Conservation (phyloP, 2,888 invertebrate genomes). For the Atherix ibis region DNA sequence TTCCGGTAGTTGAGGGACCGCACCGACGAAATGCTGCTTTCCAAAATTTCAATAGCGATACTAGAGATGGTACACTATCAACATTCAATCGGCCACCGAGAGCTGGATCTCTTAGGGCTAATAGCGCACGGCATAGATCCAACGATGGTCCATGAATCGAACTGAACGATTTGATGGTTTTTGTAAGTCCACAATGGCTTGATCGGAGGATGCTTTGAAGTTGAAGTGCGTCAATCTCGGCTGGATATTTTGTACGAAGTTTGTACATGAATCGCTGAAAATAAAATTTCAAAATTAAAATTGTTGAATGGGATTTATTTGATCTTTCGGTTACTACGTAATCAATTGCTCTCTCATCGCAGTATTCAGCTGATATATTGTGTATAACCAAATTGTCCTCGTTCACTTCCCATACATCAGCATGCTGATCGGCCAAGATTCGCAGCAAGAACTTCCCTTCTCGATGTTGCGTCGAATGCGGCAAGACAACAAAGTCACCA, state of each 20-base stretch:
- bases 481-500: conserved; percentile 58
- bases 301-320: not conserved
- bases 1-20: conserved; percentile 11
- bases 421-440: conserved; percentile 54
- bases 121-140: conserved; percentile 49
- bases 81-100: conserved; percentile 45
- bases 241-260: conserved; percentile 35
- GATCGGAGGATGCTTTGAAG: conserved; percentile 42
- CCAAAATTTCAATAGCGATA: conserved; percentile 50
- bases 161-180: conserved; percentile 17
- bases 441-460: conserved; percentile 56
- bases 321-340: conserved; percentile 30
- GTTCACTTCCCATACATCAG: conserved; percentile 62
- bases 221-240: conserved; percentile 44
- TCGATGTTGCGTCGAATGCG: conserved; percentile 49
- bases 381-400: conserved; percentile 56
- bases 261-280: conserved; percentile 14
- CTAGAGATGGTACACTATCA: conserved; percentile 43
- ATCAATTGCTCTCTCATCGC: conserved; percentile 38
- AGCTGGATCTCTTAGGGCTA: conserved; percentile 49
- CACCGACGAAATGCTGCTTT: conserved; percentile 23
- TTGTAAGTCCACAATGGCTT: conserved; percentile 38
- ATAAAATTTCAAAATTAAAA: not conserved
- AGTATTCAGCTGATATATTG: conserved; percentile 43
- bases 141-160: conserved; percentile 33